phyloP scores from a whole-genome alignment of 1,140 invertebrate genomes.

The Drosophila leontia region DNA sequence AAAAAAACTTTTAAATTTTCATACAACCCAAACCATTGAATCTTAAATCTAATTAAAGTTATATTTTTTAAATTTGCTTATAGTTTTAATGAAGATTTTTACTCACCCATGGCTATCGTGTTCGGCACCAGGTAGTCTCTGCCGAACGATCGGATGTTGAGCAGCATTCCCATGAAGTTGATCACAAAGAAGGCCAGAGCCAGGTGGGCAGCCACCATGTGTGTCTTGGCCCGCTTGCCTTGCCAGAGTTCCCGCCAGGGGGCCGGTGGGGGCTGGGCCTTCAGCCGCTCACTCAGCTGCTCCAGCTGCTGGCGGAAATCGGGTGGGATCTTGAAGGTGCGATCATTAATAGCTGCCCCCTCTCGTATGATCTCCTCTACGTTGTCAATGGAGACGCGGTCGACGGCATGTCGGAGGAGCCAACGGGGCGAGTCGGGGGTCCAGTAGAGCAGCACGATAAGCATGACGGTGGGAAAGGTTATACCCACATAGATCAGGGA shows the following conservation, averaged over 20 bases:
- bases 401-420: constrained; percentile 75
- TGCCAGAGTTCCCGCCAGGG: constrained; percentile 76
- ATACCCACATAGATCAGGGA: constrained; percentile 84
- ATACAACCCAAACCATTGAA: neutral
- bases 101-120: constrained; percentile 85
- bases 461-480: constrained; percentile 81
- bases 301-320: constrained; percentile 78
- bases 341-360: constrained; percentile 82
- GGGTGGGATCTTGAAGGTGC: constrained; percentile 71
- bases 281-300: constrained; percentile 65
- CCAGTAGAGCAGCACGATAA: constrained; percentile 84
- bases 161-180: constrained; percentile 85
- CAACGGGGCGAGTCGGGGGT: constrained; percentile 85
- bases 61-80: neutral
- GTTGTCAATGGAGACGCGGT: constrained; percentile 61
- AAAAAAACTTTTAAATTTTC: neutral
- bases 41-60: neutral
- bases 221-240: constrained; percentile 70
- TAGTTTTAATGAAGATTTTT: neutral
- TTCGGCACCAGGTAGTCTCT: constrained; percentile 80
- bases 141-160: constrained; percentile 85
- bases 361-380: constrained; percentile 79
- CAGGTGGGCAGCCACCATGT: constrained; percentile 78
- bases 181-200: constrained; percentile 83
- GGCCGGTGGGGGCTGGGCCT: constrained; percentile 57